Evolutionary conservation across 1,140 invertebrate species (phyloP).

Genomic region (Choristoneura fumiferana): DNA sequence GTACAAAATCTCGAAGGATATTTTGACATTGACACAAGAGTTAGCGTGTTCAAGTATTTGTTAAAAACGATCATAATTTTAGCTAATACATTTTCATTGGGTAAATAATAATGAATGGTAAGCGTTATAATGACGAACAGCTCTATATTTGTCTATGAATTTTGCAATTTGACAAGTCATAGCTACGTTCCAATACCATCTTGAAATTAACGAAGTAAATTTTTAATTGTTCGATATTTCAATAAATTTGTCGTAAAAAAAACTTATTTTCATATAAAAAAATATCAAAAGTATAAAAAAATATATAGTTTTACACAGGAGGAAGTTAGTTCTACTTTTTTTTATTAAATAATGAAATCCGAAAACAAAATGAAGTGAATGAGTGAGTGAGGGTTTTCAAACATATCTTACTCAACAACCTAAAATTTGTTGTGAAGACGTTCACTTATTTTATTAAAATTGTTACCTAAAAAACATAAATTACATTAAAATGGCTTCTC

Average conservation of each 20-base stretch:
- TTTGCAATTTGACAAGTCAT: constrained; percentile 11
- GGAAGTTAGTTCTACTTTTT: too few relatives aligned
- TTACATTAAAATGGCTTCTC: constrained; percentile 77
- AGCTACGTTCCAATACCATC: neutral
- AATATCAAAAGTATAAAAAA: too few relatives aligned
- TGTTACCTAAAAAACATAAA: neutral
- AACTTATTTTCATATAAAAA: too few relatives aligned
- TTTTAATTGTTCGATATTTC: too few relatives aligned
- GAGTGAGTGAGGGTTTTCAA: too few relatives aligned
- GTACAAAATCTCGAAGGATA: constrained; percentile 1
- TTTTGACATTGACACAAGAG: constrained; percentile 6
- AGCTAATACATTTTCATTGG: neutral
- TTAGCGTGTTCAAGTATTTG: neutral
- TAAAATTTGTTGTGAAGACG: neutral
- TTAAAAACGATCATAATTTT: neutral
- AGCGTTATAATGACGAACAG: too few relatives aligned
- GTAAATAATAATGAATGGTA: too few relatives aligned
- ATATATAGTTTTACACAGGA: too few relatives aligned
- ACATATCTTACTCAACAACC: neutral
- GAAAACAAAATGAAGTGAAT: too few relatives aligned
- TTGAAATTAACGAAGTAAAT: too few relatives aligned
- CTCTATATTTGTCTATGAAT: constrained; percentile 1
- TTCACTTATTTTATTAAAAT: neutral
- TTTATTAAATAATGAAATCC: too few relatives aligned
- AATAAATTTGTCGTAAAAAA: too few relatives aligned